These are phyloP conservation scores for Pseudorasbora parva DNA, from an alignment of 2,113 vertebrate species.

Conservation along the genomic window DNA sequence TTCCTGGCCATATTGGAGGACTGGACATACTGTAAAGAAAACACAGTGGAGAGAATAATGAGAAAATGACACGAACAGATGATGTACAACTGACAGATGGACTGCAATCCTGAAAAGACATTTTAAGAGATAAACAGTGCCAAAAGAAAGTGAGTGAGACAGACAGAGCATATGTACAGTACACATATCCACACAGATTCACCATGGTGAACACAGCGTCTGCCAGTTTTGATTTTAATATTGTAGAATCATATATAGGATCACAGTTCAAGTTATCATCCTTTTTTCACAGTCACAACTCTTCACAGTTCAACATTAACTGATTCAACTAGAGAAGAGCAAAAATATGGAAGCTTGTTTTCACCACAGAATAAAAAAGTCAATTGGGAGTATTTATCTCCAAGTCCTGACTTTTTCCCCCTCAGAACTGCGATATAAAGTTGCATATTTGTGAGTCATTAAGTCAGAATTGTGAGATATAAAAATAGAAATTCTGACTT, in stretches of 20 bases:
- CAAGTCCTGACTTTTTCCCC: too few relatives aligned
- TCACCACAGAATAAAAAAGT: too few relatives aligned
- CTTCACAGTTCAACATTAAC: too few relatives aligned
- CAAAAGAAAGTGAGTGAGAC: neutral
- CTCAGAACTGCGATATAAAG: too few relatives aligned
- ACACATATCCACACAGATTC: neutral
- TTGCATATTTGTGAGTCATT: too few relatives aligned
- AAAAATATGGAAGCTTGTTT: neutral
- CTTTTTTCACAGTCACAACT: neutral
- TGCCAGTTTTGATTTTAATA: neutral
- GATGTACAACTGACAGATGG: constrained; percentile 1
- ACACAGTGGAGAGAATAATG: neutral
- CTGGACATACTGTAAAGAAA: constrained; percentile 80
- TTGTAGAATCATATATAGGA: neutral
- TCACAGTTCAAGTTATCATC: constrained; percentile 7
- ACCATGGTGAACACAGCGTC: neutral
- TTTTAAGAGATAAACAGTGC: neutral
- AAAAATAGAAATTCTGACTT: too few relatives aligned
- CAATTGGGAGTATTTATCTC: too few relatives aligned
- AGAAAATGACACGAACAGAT: neutral
- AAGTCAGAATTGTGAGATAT: too few relatives aligned
- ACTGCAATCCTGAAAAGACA: neutral
- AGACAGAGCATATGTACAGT: neutral
- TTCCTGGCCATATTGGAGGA: constrained; percentile 96
- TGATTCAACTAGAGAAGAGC: neutral